phyloP scores from a whole-genome alignment of 2,888 invertebrate genomes.

The Rhogogaster chlorosoma region DNA sequence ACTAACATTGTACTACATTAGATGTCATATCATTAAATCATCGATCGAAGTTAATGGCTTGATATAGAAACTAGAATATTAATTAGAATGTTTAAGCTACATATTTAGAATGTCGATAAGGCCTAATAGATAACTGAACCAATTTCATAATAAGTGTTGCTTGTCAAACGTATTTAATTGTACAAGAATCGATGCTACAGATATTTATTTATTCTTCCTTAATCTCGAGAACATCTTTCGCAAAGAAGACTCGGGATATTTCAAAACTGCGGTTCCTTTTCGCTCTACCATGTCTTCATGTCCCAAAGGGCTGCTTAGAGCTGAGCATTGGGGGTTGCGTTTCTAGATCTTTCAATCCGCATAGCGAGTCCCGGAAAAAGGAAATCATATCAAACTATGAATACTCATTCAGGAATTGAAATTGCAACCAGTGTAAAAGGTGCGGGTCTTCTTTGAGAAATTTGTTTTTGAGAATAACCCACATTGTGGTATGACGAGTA shows the following conservation, averaged over 20 bases:
- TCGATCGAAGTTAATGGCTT: slow-evolving; percentile 68
- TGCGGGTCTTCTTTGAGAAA: slow-evolving; percentile 47
- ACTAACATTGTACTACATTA: slow-evolving; percentile 66
- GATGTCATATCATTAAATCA: slow-evolving; percentile 69
- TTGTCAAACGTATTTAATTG: slow-evolving; percentile 62
- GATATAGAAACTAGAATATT: slow-evolving; percentile 66
- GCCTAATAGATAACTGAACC: slow-evolving; percentile 70
- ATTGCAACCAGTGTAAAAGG: background rate
- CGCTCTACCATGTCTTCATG: background rate
- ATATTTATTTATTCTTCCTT: slow-evolving; percentile 62
- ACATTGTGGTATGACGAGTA: slow-evolving; percentile 54
- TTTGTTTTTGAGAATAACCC: slow-evolving; percentile 59
- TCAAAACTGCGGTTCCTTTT: background rate
- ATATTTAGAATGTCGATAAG: slow-evolving; percentile 66
- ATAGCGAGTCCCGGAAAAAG: background rate
- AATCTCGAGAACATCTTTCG: slow-evolving; percentile 63
- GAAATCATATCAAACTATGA: background rate
- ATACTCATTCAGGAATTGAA: background rate
- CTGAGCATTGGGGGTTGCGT: background rate
- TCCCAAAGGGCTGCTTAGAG: background rate
- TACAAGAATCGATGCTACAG: slow-evolving; percentile 61
- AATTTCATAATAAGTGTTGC: slow-evolving; percentile 68
- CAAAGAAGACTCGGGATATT: slow-evolving; percentile 18
- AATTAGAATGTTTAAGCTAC: slow-evolving; percentile 58
- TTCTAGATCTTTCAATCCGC: background rate